Evolutionary conservation across 2,797 vertebrate species (phyloP).

Genomic region (Balearica regulorum): DNA sequence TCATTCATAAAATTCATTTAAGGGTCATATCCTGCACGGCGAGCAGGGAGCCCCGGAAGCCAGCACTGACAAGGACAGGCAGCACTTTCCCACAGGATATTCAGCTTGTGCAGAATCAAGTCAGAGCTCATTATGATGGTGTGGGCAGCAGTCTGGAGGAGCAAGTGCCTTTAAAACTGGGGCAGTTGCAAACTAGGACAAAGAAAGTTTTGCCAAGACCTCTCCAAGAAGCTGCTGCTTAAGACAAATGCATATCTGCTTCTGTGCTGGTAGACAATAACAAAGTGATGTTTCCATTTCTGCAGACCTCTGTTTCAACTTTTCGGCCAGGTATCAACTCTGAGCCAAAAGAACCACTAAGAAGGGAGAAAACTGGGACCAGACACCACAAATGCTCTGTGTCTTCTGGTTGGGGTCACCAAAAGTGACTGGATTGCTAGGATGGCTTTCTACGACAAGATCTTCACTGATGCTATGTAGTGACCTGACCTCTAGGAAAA

Average conservation of each 20-base stretch:
- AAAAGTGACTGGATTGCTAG: background rate
- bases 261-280: background rate
- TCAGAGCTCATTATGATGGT: background rate
- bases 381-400: background rate
- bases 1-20: constrained; percentile 53
- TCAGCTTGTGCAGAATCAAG: background rate
- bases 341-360: background rate
- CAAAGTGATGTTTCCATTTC: background rate
- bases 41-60: background rate
- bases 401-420: background rate
- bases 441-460: background rate
- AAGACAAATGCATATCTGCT: background rate
- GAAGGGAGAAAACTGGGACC: background rate
- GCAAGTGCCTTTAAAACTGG: background rate
- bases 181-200: constrained; percentile 11
- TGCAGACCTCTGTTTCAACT: background rate
- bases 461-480: background rate
- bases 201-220: background rate
- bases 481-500: background rate
- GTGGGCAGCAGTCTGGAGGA: background rate
- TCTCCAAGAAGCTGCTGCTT: background rate
- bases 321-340: background rate
- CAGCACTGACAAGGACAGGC: background rate
- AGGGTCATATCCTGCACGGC: background rate
- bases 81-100: background rate